Evolutionary conservation across 2,797 vertebrate genomes (phyloP).

Genomic region (Haliaeetus albicilla): DNA sequence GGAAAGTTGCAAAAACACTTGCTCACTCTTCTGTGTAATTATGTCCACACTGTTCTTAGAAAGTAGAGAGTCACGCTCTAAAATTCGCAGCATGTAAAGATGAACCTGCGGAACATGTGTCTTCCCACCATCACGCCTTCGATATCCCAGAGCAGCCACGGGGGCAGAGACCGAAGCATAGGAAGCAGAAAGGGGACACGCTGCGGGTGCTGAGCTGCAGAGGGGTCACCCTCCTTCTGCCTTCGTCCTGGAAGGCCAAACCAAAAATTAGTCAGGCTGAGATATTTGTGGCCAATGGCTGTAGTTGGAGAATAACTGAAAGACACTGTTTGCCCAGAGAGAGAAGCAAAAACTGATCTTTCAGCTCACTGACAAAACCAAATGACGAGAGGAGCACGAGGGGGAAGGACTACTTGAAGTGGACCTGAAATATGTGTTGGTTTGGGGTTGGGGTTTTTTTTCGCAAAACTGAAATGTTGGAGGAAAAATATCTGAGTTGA

Average conservation of each 20-base stretch:
- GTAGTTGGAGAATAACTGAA: neutral
- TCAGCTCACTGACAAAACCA: neutral
- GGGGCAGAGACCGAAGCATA: rapidly evolving
- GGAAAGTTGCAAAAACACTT: slow-evolving; percentile 52
- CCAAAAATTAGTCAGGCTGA: neutral
- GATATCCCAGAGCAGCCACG: neutral
- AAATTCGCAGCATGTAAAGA: neutral
- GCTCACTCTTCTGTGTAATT: slow-evolving; percentile 40
- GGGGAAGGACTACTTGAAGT: neutral
- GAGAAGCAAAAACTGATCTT: neutral
- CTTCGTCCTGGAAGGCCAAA: neutral
- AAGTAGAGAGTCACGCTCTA: neutral
- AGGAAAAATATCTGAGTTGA: neutral
- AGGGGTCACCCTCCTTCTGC: neutral
- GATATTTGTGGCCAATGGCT: neutral
- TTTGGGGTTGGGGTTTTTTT: neutral
- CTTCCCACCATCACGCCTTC: rapidly evolving
- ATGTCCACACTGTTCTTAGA: slow-evolving; percentile 52
- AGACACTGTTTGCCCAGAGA: neutral
- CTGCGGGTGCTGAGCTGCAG: neutral
- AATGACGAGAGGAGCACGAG: neutral
- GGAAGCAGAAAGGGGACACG: neutral
- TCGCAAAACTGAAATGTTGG: neutral
- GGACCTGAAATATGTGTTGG: neutral
- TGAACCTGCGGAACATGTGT: rapidly evolving